A percentile compares a stretch with the other conserved stretches of the same genome.
Conservation (phyloP, 2,888 invertebrate genomes). For the Seira ritae region DNA sequence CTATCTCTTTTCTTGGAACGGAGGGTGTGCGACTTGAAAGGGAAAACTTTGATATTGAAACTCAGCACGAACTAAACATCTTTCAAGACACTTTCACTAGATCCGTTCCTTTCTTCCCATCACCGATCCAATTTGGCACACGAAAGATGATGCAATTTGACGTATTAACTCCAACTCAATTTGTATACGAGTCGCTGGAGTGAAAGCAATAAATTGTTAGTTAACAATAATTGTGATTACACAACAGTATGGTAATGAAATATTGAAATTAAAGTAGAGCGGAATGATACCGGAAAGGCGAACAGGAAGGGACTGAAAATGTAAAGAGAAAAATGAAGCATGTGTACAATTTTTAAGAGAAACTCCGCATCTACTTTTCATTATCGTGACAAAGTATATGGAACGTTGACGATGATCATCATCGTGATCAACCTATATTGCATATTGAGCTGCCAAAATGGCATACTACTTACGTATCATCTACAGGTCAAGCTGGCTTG, state of each 20-base stretch:
- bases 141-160: too few relatives aligned
- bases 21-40: too few relatives aligned
- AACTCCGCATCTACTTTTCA: background rate
- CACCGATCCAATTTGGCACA: too few relatives aligned
- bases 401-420: background rate
- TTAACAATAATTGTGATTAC: background rate
- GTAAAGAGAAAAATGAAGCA: conserved; percentile 32
- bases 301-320: conserved; percentile 35
- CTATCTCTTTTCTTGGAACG: too few relatives aligned
- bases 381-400: background rate
- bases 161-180: too few relatives aligned
- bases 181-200: too few relatives aligned
- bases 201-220: too few relatives aligned
- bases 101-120: too few relatives aligned
- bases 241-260: background rate
- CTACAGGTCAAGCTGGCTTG: too few relatives aligned
- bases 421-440: background rate
- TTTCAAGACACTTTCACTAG: too few relatives aligned
- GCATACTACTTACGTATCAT: background rate
- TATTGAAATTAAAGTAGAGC: background rate
- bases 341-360: background rate
- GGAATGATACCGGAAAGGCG: conserved; percentile 40
- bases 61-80: too few relatives aligned
- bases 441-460: background rate
- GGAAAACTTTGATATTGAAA: too few relatives aligned